Evolutionary conservation across 2,888 invertebrate genomes (phyloP), one percentile per base, ranked within the genome.

Genomic region (Rambutsinella grinnellia): DNA sequence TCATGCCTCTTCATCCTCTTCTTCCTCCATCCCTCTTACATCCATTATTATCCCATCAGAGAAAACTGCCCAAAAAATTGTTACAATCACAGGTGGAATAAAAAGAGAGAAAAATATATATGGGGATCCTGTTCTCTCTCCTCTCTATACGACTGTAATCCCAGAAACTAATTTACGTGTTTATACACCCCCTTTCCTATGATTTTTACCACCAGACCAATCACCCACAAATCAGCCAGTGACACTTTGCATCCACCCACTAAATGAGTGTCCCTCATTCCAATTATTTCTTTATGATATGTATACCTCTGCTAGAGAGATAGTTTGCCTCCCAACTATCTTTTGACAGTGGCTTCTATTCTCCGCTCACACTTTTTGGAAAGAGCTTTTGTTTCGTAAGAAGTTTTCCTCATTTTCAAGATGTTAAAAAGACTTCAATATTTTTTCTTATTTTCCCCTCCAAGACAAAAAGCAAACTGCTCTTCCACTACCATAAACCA

Each of bases 1-100:
- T 57, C 53, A 46, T 58, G 54, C 56, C 57, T 23, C 56, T 8
- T 62, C 56, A 51, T 63, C 26, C 56, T 46, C 36, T 44, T 27
- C 57, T 47, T 71, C 46, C 47, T 49, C 54, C 24, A 21, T 58
- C 56, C 44, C 21, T 60, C 65, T n/a, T 65, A 19, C 62, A 76
- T 76, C 76, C 76, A 76, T 76, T 76, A 76, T 76, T 76, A 76
- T 76, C 76, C 76, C 76, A 76, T 76, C 76, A 76, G 76, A 69
- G 76, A 76, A 74, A 76, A 76, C 76, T 76, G 69, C 76, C 76
- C 76, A 63, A 75, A 62, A 74, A 75, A n/a, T n/a, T 44, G 66
- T 62, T 63, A 51, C 57, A 68, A 75, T 75, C 68, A 68, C 69
- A 76, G 69, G 69, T 76, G 69, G 69, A 76, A 69, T 65, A 76